Conservation (phyloP, 2,888 invertebrate species). For the Glyphotaelius pellucidus region DNA sequence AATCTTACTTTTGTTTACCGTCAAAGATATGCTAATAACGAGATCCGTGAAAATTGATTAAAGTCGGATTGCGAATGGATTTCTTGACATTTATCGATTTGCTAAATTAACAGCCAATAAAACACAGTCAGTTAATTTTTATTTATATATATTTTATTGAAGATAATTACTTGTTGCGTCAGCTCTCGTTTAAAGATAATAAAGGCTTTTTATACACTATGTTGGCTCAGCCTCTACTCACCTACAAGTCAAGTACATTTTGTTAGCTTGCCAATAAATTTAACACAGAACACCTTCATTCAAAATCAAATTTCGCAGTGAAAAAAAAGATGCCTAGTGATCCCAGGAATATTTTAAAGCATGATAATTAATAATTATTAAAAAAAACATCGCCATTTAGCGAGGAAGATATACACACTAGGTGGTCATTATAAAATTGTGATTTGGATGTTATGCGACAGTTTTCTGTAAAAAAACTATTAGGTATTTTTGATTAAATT, state of each 20-base stretch:
- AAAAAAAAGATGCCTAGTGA: background rate
- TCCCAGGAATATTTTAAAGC: too few relatives aligned
- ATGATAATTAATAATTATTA: background rate
- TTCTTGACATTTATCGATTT: background rate
- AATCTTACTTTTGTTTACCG: background rate
- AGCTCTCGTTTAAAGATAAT: conserved; percentile 40
- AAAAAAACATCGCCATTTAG: background rate
- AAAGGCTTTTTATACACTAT: conserved; percentile 40
- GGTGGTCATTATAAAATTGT: background rate
- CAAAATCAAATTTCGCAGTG: background rate
- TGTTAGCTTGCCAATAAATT: background rate
- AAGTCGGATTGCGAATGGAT: background rate
- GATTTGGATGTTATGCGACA: background rate
- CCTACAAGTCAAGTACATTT: conserved; percentile 11
- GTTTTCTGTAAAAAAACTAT: background rate
- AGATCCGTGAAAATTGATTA: too few relatives aligned
- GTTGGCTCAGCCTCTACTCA: conserved; percentile 35
- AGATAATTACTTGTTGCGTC: conserved; percentile 36
- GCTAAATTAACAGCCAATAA: background rate
- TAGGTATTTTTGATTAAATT: background rate
- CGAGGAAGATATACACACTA: background rate
- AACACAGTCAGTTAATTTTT: background rate
- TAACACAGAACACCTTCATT: background rate
- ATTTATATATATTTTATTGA: conserved; percentile 41
- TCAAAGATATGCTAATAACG: too few relatives aligned